Conservation (phyloP, 2,888 invertebrate genomes). For the Ectropis crepuscularia region DNA sequence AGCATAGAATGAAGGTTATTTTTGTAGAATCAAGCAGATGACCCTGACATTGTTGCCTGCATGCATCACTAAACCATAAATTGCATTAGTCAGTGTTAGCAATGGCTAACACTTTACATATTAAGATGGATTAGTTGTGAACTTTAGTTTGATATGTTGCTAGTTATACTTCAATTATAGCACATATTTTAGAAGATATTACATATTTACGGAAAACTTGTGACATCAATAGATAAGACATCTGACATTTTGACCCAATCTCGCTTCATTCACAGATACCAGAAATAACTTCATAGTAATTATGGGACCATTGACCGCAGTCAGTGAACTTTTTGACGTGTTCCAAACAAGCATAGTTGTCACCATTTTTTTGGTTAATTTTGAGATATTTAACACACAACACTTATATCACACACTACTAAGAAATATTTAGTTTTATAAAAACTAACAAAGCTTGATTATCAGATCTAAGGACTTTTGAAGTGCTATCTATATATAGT, state of each 20-base stretch:
- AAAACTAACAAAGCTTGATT: no score
- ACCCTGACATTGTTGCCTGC: no score
- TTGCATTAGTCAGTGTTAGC: no score
- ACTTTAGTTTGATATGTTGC: background rate
- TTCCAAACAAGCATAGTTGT: background rate
- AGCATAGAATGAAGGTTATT: no score
- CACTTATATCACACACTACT: background rate
- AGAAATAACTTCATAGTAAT: constrained; percentile 42
- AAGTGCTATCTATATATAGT: no score
- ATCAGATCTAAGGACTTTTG: no score
- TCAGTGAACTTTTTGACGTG: constrained; percentile 21
- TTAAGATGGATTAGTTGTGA: no score
- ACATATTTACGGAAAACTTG: constrained; percentile 47
- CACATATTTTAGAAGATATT: background rate
- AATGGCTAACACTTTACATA: no score
- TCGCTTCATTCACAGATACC: constrained; percentile 50
- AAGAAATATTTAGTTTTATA: no score
- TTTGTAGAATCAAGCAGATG: no score
- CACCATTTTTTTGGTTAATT: background rate
- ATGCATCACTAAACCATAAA: no score
- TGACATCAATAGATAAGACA: constrained; percentile 61
- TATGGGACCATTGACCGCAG: constrained; percentile 56
- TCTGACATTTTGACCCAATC: constrained; percentile 63
- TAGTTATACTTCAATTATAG: background rate
- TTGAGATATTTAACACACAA: background rate